Evolutionary conservation across 2,797 vertebrate genomes (phyloP).

Genomic region (Oreochromis grahami): DNA sequence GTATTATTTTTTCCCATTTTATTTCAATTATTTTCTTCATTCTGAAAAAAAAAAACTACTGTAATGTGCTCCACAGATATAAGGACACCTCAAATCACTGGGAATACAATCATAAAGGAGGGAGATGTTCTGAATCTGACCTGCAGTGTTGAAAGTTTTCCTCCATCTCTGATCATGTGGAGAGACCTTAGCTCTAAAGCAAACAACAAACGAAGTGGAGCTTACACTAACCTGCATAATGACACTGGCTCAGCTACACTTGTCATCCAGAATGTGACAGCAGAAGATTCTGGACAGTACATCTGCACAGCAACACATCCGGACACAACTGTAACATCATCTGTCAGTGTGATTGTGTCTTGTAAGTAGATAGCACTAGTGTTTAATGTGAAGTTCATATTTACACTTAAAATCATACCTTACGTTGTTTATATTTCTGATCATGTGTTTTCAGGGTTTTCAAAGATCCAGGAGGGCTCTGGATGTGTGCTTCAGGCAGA

Average conservation of each 20-base stretch:
- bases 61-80: slow-evolving; percentile 7
- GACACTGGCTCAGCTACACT: background rate
- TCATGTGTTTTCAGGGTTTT: background rate
- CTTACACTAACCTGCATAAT: background rate
- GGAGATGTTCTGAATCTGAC: slow-evolving; percentile 29
- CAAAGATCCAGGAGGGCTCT: background rate
- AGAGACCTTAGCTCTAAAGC: background rate
- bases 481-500: background rate
- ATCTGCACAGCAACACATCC: slow-evolving; percentile 12
- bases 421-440: background rate
- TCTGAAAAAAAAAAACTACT: background rate
- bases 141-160: background rate
- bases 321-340: background rate
- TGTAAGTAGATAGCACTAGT: slow-evolving; percentile 19
- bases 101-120: background rate
- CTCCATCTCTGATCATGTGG: background rate
- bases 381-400: background rate
- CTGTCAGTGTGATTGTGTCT: slow-evolving; percentile 21
- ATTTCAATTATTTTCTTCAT: background rate
- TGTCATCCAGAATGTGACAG: background rate
- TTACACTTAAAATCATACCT: background rate
- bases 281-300: slow-evolving; percentile 35
- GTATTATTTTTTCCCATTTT: background rate
- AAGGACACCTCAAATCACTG: background rate
- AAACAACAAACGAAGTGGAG: background rate